Evolutionary conservation across 1,140 invertebrate genomes (phyloP).

Genomic region (Drosophila pseudoananassae): DNA sequence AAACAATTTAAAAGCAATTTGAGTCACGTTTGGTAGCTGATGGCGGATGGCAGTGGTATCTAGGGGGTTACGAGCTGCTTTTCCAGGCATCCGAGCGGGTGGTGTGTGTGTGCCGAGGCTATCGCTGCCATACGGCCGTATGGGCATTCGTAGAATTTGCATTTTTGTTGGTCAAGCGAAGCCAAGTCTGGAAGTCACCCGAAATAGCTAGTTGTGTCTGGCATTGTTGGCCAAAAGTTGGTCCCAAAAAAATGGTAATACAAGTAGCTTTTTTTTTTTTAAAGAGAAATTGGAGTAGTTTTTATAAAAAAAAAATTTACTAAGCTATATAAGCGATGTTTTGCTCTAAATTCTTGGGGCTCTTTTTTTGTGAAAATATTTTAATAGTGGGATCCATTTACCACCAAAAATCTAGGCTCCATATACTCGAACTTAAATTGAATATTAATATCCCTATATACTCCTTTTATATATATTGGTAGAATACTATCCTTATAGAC

Average conservation of each 20-base stretch:
- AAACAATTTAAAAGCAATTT: conserved; percentile 83
- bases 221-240: conserved; percentile 32
- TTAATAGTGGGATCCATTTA: no score
- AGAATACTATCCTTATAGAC: no score
- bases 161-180: conserved; percentile 50
- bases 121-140: conserved; percentile 2
- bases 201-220: conserved; percentile 15
- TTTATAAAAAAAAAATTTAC: no score
- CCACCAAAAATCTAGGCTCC: no score
- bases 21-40: conserved; percentile 50
- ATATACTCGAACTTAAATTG: no score
- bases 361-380: no score
- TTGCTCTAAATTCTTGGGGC: no score
- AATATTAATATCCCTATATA: no score
- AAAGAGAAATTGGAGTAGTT: not conserved
- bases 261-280: not conserved
- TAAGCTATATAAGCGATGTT: no score
- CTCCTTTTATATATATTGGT: no score
- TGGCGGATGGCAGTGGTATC: not conserved
- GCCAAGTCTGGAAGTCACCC: conserved; percentile 46
- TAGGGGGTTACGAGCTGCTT: not conserved
- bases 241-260: not conserved
- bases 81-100: no score
- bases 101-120: no score
- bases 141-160: conserved; percentile 71